A percentile compares a stretch with the other conserved stretches of the same genome.
Conservation (phyloP, 2,888 invertebrate species). For the Ophraella communa region DNA sequence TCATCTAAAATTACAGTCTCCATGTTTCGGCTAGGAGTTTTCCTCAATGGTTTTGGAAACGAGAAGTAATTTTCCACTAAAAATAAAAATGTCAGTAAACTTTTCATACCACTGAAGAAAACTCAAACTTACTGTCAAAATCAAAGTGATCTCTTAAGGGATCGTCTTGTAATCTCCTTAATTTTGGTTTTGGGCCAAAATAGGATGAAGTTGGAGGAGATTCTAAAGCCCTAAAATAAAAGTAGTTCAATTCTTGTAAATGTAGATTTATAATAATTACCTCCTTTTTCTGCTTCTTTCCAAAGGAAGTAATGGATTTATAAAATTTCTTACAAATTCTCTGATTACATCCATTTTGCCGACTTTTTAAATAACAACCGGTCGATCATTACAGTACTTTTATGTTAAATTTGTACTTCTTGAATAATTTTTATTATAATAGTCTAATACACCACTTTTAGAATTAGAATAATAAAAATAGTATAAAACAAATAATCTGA, state of each 20-base stretch:
- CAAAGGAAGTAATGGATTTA: slow-evolving; percentile 26
- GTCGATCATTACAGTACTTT: slow-evolving; percentile 4
- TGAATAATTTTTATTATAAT: neutral
- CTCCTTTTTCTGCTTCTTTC: slow-evolving; percentile 40
- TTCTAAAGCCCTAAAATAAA: slow-evolving; percentile 36
- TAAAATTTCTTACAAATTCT: slow-evolving; percentile 39
- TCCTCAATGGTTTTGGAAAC: slow-evolving; percentile 23
- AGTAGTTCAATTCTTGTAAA: slow-evolving; percentile 1
- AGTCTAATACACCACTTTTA: neutral
- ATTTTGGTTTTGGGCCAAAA: slow-evolving; percentile 38
- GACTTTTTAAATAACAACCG: slow-evolving; percentile 24
- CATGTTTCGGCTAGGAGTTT: slow-evolving; percentile 24
- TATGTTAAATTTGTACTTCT: neutral
- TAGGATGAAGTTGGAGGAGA: slow-evolving; percentile 11
- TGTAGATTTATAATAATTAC: slow-evolving; percentile 24
- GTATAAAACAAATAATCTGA: neutral
- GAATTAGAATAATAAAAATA: neutral
- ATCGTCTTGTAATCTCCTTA: slow-evolving; percentile 35
- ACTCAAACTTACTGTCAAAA: slow-evolving; percentile 21
- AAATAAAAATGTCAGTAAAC: slow-evolving; percentile 1
- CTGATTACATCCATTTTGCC: slow-evolving; percentile 33
- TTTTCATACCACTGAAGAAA: neutral
- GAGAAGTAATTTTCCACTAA: slow-evolving; percentile 22
- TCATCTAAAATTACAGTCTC: slow-evolving; percentile 42
- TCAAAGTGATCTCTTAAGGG: slow-evolving; percentile 23